Evolutionary conservation across 1,140 invertebrate species (phyloP), one percentile per base, ranked within the genome.

Genomic region (Drosophila bocqueti): DNA sequence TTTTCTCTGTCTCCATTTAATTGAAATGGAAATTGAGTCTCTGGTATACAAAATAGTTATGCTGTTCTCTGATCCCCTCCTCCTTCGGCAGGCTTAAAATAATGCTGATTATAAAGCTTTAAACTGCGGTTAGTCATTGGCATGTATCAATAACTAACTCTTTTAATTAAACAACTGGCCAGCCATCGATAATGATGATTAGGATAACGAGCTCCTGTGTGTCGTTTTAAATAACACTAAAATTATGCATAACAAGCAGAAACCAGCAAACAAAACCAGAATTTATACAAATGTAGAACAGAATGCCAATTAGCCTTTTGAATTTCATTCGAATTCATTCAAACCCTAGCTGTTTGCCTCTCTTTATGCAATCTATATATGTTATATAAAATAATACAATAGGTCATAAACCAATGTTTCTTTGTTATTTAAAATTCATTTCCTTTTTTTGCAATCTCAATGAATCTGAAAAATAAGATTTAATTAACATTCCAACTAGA

Each of bases 21-120:
- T 84, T 84, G 74, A 85, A 81, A 71, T 78, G 68, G 74, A 85
- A 45, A 62, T 45, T 31, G 49, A 26, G 72, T 77, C 62, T 45
- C 54, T 77, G 66, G 24, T 11, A 10, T 43, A 40, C 42, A 18
- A 9, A 46, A 13, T 9, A 43, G 42, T n/a, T 18, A 3, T 26
- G 24, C 11, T 34, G 8, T 34, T 34, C 9, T 34, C 9, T 2
- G 3, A 13, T 34, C 10, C 34, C 34, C 34, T 34, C 34, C 8
- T 36, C 34, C 34, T 13, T 36, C 16, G 5, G 9, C 1, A 40
- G 47, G 29, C 38, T 38, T 26, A 52, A 69, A 36, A 66, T 42
- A 36, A 43, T 16, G 21, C 38, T 38, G n/a, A 45, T 26, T 31
- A 36, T 43, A 15, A 3, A 24, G 46, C 18, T 45, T 45, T 45